Base-by-base conservation (phyloP, 2,113 vertebrate genomes). In the Acanthisitta chloris region DNA sequence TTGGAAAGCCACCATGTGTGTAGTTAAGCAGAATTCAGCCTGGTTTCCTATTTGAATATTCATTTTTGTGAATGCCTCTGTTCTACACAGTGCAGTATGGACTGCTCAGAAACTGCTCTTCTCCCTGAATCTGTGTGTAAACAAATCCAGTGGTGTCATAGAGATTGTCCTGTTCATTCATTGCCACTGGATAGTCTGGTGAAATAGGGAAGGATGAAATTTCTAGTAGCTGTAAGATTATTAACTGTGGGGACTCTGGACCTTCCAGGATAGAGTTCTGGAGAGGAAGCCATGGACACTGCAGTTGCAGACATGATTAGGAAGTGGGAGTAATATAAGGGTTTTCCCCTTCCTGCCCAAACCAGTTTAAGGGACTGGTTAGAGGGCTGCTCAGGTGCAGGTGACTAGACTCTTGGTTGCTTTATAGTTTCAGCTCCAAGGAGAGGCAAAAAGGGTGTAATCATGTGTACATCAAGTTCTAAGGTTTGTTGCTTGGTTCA, bases 161-260 rank as follows among this genome's bases (percentile, higher is more conserved):
- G n/a, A n/a, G n/a, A 13, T 31, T 36, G 0, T 19, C 77, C 79
- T n/a, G 20, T 31, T 34, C 31, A 2, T 28, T 28, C 3, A 0
- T 48, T 51, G 17, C 38, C n/a, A 7, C 25, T 57, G 72, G 42
- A 12, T 34, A 55, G 33, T 12, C 51, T 78, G 70, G 52, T 5
- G 14, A 48, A 40, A 59, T 9, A 15, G 23, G 31, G 57, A 33
- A 64, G 10, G 49, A 54, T 58, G 24, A 26, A 67, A 86, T 36
- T 51, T 21, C 23, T 2, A 1, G 14, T 12, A 0, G 0, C 15
- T 85, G 29, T 34, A 33, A 65, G 23, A 17, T 9, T 25, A 36
- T 38, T 26, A 23, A 80, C n/a, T 9, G 14, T 17, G 8, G 9
- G 33, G 24, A 17, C 38, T 34, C n/a, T 40, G 54, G 28, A 17